These are phyloP conservation scores for Aplocera efformata DNA, from an alignment of 2,888 invertebrate genomes.

Conservation along the genomic window DNA sequence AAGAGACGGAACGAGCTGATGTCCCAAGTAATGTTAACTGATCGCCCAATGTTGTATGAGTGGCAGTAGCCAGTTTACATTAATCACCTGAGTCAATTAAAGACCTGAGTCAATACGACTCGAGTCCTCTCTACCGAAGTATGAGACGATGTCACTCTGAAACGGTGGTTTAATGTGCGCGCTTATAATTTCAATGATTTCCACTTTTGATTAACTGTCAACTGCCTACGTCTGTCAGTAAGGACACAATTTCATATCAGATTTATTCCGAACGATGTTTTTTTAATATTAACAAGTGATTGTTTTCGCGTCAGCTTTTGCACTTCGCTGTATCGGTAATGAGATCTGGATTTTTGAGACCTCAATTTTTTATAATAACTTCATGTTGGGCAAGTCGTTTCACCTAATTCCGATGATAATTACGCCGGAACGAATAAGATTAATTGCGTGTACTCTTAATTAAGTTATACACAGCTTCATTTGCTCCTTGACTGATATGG, in stretches of 20 bases:
- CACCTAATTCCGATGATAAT: conserved; percentile 70
- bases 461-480: conserved; percentile 16
- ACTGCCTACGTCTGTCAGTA: conserved; percentile 23
- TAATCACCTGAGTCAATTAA: too few relatives aligned
- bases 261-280: conserved; percentile 53
- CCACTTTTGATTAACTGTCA: too few relatives aligned
- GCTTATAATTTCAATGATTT: too few relatives aligned
- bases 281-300: conserved; percentile 66
- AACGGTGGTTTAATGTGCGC: too few relatives aligned
- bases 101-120: too few relatives aligned
- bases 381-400: conserved; percentile 51
- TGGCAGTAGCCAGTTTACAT: too few relatives aligned
- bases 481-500: conserved; percentile 2
- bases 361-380: conserved; percentile 45
- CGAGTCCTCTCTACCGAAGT: too few relatives aligned
- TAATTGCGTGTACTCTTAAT: conserved; percentile 40
- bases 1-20: too few relatives aligned
- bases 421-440: conserved; percentile 59
- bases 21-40: too few relatives aligned
- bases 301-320: conserved; percentile 73
- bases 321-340: conserved; percentile 70
- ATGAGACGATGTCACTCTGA: too few relatives aligned
- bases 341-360: conserved; percentile 51
- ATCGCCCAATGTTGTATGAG: too few relatives aligned
- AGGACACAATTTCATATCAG: conserved; percentile 49